These are phyloP conservation scores for Sander vitreus DNA, from an alignment of 2,113 vertebrate species.

Conservation along the genomic window DNA sequence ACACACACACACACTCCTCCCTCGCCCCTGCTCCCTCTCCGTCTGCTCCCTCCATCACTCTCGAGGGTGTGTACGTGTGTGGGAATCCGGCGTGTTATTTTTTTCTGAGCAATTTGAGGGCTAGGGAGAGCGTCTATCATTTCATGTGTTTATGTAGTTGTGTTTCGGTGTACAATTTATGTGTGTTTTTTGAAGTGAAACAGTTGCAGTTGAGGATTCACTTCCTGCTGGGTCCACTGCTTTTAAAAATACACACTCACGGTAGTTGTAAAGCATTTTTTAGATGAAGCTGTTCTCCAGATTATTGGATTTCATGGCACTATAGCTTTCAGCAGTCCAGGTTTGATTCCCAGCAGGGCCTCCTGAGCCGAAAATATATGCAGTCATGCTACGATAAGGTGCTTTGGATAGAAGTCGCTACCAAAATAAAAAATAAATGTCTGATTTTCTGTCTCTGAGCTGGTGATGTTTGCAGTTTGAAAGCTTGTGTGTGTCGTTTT, in stretches of 20 bases:
- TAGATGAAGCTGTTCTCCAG: conserved; percentile 34
- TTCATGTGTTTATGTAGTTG: conserved; percentile 22
- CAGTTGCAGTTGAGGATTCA: conserved; percentile 21
- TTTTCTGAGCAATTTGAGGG: neutral
- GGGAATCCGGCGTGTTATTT: conserved; percentile 15
- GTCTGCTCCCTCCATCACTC: conserved; percentile 57
- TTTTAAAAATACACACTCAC: conserved; percentile 31
- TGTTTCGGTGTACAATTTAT: conserved; percentile 3
- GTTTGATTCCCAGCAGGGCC: conserved; percentile 50
- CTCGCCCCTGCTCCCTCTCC: neutral
- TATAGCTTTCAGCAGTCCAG: conserved; percentile 31
- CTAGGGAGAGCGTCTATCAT: neutral
- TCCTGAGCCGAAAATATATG: conserved; percentile 30
- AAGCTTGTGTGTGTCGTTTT: neutral
- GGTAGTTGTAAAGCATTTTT: conserved; percentile 30
- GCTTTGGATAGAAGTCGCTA: conserved; percentile 12
- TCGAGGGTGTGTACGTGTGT: conserved; percentile 16
- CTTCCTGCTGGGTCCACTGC: conserved; percentile 21
- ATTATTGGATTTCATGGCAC: conserved; percentile 47
- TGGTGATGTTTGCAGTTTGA: conserved; percentile 14
- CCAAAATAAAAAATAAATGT: neutral
- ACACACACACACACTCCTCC: conserved; percentile 15
- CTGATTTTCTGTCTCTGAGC: conserved; percentile 15
- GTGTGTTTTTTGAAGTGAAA: conserved; percentile 3
- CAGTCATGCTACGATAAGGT: conserved; percentile 7